Evolutionary conservation across 2,797 vertebrate species (phyloP), one percentile per base, ranked within the genome.

Genomic region (Chanos chanos): DNA sequence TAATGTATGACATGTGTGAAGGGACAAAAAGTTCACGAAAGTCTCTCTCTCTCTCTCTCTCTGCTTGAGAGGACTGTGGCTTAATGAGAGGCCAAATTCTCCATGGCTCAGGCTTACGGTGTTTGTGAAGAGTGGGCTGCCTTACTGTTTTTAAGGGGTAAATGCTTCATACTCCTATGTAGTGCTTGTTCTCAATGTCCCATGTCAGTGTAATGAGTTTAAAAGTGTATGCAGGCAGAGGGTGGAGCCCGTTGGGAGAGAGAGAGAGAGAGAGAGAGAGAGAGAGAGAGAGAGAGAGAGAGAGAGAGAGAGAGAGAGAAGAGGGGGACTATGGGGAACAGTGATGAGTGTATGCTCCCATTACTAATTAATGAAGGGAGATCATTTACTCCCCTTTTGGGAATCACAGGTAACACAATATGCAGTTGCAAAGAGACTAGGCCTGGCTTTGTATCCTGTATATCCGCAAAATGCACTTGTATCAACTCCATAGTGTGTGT

Each of bases 311-410:
- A 51, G 33, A 61, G 43, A 36, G 43, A 30, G 27, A 51, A 7
- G 47, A 43, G 34, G 27, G 53, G 16, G 60, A 10, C 8, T 37
- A 44, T 24, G 40, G 33, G 6, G 24, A 52, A 27, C 24, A 28
- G 47, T 22, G 66, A 24, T 9, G 72, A 37, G 39, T 28, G 31
- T 33, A 40, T 19, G 51, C 44, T 71, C 58, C 55, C 40, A 85
- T 88, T 82, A 87, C 68, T 68, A 79, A 88, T 88, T 62, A 77
- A 87, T 34, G 75, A 84, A 69, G 75, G 47, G 61, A 78, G 84
- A 83, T 90, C 81, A 58, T 61, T 81, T 85, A 76, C 81, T 59
- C 58, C 49, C 68, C 72, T 77, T 74, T 75, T 77, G 71, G 77
- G 80, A 86, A 83, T 75, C 64, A 66, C 63, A 52, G 61, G 81